phyloP scores from a whole-genome alignment of 53 echinoderm and acorn worm species.

The Luidia sarsii region DNA sequence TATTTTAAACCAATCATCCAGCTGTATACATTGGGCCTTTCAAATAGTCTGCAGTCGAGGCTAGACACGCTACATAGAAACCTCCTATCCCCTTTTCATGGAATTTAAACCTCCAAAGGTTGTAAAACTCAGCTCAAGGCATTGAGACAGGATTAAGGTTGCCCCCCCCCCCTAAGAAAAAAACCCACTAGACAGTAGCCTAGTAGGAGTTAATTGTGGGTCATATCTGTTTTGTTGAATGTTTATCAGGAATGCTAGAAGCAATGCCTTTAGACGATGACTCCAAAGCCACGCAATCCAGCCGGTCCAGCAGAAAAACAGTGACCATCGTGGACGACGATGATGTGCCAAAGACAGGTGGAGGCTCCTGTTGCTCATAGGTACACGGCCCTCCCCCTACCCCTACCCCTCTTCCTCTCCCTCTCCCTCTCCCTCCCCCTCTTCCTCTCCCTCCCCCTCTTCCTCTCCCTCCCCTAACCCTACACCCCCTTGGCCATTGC shows the following conservation, averaged over 20 bases:
- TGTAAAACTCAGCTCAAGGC: too few species aligned
- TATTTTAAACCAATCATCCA: too few species aligned
- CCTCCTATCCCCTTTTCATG: too few species aligned
- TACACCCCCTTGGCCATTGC: background rate
- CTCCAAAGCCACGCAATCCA: slow-evolving; percentile 46
- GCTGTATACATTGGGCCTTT: too few species aligned
- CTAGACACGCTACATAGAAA: too few species aligned
- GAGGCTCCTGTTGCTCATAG: slow-evolving; percentile 70
- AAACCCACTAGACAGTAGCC: too few species aligned
- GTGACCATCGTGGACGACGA: slow-evolving; percentile 95
- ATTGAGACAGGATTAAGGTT: too few species aligned
- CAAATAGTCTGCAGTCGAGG: too few species aligned
- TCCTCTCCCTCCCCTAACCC: background rate
- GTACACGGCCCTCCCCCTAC: background rate
- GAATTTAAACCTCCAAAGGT: too few species aligned
- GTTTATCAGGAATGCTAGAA: slow-evolving; percentile 90
- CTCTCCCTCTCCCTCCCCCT: background rate
- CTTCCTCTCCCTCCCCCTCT: background rate
- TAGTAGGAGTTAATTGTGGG: too few species aligned
- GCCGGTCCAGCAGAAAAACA: slow-evolving; percentile 66
- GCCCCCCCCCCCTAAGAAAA: too few species aligned
- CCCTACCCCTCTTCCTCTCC: background rate
- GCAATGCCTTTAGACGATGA: slow-evolving; percentile 57
- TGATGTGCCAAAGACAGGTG: slow-evolving; percentile 35
- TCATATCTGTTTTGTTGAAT: background rate